These are phyloP conservation scores for Gallirallus australis DNA, from an alignment of 2,797 vertebrate species.

Conservation along the genomic window DNA sequence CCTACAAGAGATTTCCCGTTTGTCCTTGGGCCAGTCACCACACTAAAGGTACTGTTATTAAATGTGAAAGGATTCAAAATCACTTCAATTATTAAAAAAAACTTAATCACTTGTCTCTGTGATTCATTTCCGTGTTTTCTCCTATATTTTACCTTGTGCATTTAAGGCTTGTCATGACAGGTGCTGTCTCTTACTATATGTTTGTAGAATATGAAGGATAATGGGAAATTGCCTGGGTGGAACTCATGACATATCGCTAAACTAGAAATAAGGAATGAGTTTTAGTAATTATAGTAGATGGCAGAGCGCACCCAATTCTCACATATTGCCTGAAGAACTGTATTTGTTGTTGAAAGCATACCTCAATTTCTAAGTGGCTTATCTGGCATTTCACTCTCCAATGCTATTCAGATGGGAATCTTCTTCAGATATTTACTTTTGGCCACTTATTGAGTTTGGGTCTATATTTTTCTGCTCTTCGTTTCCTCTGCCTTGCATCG, in stretches of 20 bases:
- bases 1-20: not conserved
- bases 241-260: slow-evolving; percentile 29
- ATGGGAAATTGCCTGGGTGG: slow-evolving; percentile 25
- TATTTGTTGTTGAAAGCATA: not conserved
- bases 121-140: slow-evolving; percentile 44
- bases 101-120: not conserved
- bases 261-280: slow-evolving; percentile 24
- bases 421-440: not conserved
- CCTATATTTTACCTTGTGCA: slow-evolving; percentile 17
- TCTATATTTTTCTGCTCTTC: not conserved
- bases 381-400: not conserved
- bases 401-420: not conserved
- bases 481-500: not conserved
- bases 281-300: slow-evolving; percentile 32
- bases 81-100: not conserved
- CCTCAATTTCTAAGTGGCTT: not conserved
- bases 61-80: slow-evolving; percentile 4
- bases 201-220: slow-evolving; percentile 35
- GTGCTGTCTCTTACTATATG: slow-evolving; percentile 19
- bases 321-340: not conserved
- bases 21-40: not conserved
- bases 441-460: not conserved
- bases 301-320: not conserved
- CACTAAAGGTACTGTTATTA: not conserved
- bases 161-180: slow-evolving; percentile 46